Conservation (phyloP, 2,797 vertebrate species). For the Menidia menidia region DNA sequence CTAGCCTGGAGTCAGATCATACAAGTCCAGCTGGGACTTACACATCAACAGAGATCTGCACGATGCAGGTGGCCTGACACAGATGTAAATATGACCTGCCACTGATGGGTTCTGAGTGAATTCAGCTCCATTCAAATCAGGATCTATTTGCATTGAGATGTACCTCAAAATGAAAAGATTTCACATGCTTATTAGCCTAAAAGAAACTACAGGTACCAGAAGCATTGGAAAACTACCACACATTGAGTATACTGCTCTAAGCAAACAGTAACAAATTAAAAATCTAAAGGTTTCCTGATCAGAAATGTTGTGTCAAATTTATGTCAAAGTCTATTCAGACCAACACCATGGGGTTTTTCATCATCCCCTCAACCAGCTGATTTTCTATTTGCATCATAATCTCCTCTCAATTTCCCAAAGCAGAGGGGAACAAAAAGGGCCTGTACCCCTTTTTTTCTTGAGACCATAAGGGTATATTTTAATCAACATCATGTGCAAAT, state of each 20-base stretch:
- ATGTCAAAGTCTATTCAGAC: slow-evolving; percentile 30
- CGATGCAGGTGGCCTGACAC: slow-evolving; percentile 75
- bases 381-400: slow-evolving; percentile 53
- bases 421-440: slow-evolving; percentile 63
- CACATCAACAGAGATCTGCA: slow-evolving; percentile 68
- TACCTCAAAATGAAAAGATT: slow-evolving; percentile 8
- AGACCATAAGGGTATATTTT: slow-evolving; percentile 84
- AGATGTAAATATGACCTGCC: slow-evolving; percentile 76
- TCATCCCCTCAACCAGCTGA: slow-evolving; percentile 42
- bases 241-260: not conserved
- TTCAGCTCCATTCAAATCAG: slow-evolving; percentile 59
- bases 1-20: slow-evolving; percentile 83
- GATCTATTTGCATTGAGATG: slow-evolving; percentile 58
- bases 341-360: slow-evolving; percentile 22
- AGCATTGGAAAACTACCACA: not conserved
- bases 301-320: slow-evolving; percentile 5
- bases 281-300: slow-evolving; percentile 5
- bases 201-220: slow-evolving; percentile 10
- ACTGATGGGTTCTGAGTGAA: slow-evolving; percentile 67
- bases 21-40: slow-evolving; percentile 81
- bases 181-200: slow-evolving; percentile 33
- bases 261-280: slow-evolving; percentile 7
- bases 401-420: slow-evolving; percentile 57
- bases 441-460: slow-evolving; percentile 67
- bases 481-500: slow-evolving; percentile 88